Percentiles rank a stretch among this genome's conserved stretches.
Conservation (phyloP, 2,888 invertebrate genomes). For the Platycheirus albimanus region DNA sequence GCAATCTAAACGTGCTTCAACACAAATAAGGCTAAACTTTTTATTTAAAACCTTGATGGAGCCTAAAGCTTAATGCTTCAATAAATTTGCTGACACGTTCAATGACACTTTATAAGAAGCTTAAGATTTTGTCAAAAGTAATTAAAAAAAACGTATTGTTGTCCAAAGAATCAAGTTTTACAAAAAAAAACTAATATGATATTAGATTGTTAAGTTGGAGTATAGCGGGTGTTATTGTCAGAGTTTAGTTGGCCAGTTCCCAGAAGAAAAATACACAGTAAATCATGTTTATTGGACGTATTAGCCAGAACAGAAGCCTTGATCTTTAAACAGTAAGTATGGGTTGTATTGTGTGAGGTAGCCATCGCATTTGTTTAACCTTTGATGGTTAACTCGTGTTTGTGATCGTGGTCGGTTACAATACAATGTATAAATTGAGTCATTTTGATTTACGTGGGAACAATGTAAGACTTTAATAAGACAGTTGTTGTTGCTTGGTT, state of each 20-base stretch:
- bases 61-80: conserved; percentile 3
- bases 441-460: conserved; percentile 21
- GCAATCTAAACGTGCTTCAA: no score
- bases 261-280: conserved; percentile 35
- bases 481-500: not conserved
- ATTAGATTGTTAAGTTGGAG: conserved; percentile 6
- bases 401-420: not conserved
- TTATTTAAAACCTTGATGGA: conserved; percentile 2
- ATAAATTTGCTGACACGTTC: conserved; percentile 41
- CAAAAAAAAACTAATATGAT: no score
- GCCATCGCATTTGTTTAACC: conserved; percentile 36
- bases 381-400: conserved; percentile 16
- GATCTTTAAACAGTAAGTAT: conserved; percentile 35
- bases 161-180: conserved; percentile 3
- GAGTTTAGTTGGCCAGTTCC: conserved; percentile 25
- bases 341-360: conserved; percentile 24
- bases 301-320: conserved; percentile 33
- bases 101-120: conserved; percentile 10
- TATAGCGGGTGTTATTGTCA: conserved; percentile 5
- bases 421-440: not conserved
- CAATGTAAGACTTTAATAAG: not conserved
- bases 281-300: conserved; percentile 60
- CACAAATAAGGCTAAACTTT: conserved; percentile 35
- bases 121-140: conserved; percentile 27
- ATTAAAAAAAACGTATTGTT: conserved; percentile 41